Percentiles rank a stretch among this genome's conserved stretches.
Evolutionary conservation across 1,140 invertebrate species (phyloP).

Genomic region (Alviniconcha marisindica): DNA sequence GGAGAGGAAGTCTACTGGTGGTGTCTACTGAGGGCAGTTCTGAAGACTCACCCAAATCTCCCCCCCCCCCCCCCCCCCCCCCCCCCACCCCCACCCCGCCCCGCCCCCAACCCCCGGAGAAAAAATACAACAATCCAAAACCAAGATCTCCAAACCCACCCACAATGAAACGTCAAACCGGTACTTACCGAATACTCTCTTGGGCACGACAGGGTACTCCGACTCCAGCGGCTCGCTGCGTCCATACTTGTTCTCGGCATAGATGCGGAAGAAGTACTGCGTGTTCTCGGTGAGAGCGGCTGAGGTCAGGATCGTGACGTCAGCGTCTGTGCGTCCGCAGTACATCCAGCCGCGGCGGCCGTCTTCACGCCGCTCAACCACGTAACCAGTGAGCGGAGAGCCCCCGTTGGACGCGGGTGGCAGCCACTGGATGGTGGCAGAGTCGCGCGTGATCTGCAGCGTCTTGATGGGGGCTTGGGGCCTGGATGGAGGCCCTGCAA

Average conservation of each 20-base stretch:
- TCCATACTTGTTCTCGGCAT: slow-evolving; percentile 99
- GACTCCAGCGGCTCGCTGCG: slow-evolving; percentile 94
- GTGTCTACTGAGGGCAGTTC: too few species aligned
- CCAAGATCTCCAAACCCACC: too few species aligned
- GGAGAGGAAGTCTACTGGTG: too few species aligned
- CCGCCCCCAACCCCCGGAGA: too few species aligned
- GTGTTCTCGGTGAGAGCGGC: slow-evolving; percentile 93
- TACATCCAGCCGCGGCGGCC: slow-evolving; percentile 93
- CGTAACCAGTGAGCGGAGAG: slow-evolving; percentile 70
- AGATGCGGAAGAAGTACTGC: slow-evolving; percentile 96
- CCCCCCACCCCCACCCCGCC: too few species aligned
- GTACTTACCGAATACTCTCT: slow-evolving; percentile 90
- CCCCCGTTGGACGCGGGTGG: slow-evolving; percentile 73
- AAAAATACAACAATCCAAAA: too few species aligned
- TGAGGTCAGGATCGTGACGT: slow-evolving; percentile 85
- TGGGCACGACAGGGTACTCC: slow-evolving; percentile 92
- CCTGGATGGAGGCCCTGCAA: slow-evolving; percentile 88
- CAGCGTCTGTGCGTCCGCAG: slow-evolving; percentile 77
- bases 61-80: too few species aligned
- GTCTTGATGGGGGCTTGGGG: slow-evolving; percentile 92
- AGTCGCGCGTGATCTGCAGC: slow-evolving; percentile 76
- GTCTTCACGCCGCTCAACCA: slow-evolving; percentile 76
- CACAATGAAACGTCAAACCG: too few species aligned
- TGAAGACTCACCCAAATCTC: too few species aligned
- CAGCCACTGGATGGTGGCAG: slow-evolving; percentile 72